Evolutionary conservation across 2,888 invertebrate species (phyloP).

Genomic region (Serrognathus titanus): DNA sequence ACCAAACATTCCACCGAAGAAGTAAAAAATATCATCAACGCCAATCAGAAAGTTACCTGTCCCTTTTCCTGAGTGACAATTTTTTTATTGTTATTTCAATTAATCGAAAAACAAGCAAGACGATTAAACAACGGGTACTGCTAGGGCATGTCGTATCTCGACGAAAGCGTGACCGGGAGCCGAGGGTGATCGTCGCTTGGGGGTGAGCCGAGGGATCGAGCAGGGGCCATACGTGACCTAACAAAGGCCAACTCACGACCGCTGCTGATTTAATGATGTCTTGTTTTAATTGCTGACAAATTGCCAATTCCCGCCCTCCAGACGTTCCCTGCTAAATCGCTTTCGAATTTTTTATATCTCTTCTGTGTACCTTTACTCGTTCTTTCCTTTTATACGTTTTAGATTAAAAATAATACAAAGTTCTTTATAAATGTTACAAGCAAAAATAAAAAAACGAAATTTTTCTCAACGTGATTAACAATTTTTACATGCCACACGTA

Average conservation of each 20-base stretch:
- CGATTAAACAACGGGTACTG: slow-evolving; percentile 13
- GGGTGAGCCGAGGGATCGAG: slow-evolving; percentile 25
- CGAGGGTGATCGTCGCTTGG: slow-evolving; percentile 21
- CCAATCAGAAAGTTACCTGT: too few relatives aligned
- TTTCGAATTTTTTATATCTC: slow-evolving; percentile 14
- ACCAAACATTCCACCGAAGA: too few relatives aligned
- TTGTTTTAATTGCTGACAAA: slow-evolving; percentile 53
- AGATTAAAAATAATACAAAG: too few relatives aligned
- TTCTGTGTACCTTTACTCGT: too few relatives aligned
- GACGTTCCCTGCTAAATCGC: slow-evolving; percentile 16
- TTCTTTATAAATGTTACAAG: too few relatives aligned
- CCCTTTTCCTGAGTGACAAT: too few relatives aligned
- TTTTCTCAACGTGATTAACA: too few relatives aligned
- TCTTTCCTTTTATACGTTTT: too few relatives aligned
- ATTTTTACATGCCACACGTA: too few relatives aligned
- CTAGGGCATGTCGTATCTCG: slow-evolving; percentile 57
- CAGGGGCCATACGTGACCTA: slow-evolving; percentile 48
- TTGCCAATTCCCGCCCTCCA: slow-evolving; percentile 44
- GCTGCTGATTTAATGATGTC: slow-evolving; percentile 51
- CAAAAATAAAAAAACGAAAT: too few relatives aligned
- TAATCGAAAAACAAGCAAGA: neutral
- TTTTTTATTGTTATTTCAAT: slow-evolving; percentile 2
- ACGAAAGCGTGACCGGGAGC: neutral
- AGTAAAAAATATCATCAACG: too few relatives aligned
- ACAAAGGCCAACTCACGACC: slow-evolving; percentile 47